Conservation (phyloP, 2,888 invertebrate species). For the Apamea epomidion region DNA sequence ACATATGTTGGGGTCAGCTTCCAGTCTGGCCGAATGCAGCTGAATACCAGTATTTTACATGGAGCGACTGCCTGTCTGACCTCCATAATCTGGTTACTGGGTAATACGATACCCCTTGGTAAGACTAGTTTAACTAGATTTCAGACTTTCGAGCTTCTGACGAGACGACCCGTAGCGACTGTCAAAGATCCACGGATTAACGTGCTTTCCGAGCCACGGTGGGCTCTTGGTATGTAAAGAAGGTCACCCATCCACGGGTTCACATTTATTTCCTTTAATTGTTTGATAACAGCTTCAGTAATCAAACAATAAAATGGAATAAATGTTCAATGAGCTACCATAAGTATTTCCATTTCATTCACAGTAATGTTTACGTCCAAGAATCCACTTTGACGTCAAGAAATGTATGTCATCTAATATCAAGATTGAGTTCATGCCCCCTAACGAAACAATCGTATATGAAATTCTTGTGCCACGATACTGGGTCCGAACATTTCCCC, state of each 20-base stretch:
- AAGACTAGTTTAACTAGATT: background rate
- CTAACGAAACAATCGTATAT: constrained; percentile 78
- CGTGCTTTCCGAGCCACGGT: no score
- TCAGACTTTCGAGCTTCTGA: background rate
- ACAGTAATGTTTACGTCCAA: constrained; percentile 9
- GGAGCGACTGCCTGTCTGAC: background rate
- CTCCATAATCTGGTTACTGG: background rate
- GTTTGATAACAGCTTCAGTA: background rate
- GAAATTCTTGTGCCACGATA: constrained; percentile 76
- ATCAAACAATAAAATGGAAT: background rate
- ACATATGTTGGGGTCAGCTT: no score
- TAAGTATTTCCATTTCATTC: constrained; percentile 8
- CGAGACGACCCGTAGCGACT: no score
- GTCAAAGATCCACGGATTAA: no score
- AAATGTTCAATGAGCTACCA: background rate
- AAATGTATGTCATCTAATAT: constrained; percentile 43
- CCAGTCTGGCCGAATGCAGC: no score
- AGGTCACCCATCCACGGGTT: background rate
- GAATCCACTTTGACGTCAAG: constrained; percentile 23
- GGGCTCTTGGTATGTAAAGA: background rate
- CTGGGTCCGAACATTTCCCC: constrained; percentile 82
- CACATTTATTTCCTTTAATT: background rate
- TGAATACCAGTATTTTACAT: background rate
- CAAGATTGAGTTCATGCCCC: constrained; percentile 60
- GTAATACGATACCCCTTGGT: background rate